Base-by-base conservation (phyloP, 2,888 invertebrate genomes). In the Oscheius myriophilus region DNA sequence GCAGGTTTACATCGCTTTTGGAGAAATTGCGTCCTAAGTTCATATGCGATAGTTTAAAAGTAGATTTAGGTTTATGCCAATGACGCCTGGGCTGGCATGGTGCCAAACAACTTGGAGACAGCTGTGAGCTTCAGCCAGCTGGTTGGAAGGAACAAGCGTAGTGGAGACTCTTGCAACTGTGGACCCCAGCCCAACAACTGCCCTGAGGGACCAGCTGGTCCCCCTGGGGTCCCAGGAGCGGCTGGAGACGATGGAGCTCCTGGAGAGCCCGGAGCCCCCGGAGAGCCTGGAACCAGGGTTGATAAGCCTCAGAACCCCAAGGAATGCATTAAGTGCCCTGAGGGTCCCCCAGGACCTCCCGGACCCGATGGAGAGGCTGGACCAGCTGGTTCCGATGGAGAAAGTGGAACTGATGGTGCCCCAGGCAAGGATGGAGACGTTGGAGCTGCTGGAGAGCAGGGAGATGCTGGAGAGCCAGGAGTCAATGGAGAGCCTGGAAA, bases 321-420 rank as follows among this genome's bases (percentile, higher is more conserved):
- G 55, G 80, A 76, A 51, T 80, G 80, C 71, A 77, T 80, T 70
- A 72, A 77, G 65, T 80, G 80, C 73, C 76, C 76, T 65, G 80
- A 73, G 41, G 80, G 80, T 69, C 76, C 76, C 58, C 78, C 78
- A 57, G 80, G 80, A 70, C 76, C 76, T 64, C 70, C 76, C 21
- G 80, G 80, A 71, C 72, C 76, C 64, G 57, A 57, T 52, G 80
- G 80, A 74, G 72, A 71, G 46, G 73, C 73, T 16, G 80, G 80
- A 75, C 63, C 72, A 42, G 69, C 75, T 39, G 80, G 80, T 64
- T 69, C 75, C 46, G 78, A 76, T 58, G 80, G 80, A 72, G 66
- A 74, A 61, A 61, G 71, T 43, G 80, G 80, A 73, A 71, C 70
- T 33, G 67, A 75, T 63, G 80, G 80, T 58, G 53, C 69, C 33